phyloP scores from a whole-genome alignment of 2,797 vertebrate species.

The Mus minutoides region DNA sequence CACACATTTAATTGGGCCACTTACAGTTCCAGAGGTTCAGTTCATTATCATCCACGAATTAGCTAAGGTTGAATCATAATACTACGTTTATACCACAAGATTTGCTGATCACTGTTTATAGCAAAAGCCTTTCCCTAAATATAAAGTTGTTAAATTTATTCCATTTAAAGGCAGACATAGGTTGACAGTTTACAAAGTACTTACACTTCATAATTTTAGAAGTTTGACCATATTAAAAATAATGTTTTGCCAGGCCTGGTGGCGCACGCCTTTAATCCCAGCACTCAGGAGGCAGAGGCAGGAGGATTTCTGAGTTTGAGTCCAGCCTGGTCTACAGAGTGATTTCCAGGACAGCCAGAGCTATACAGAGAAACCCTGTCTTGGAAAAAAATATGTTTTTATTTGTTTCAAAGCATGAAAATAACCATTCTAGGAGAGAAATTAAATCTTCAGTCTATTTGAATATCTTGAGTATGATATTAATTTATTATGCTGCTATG shows the following conservation, averaged over 20 bases:
- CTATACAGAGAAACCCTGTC: no score
- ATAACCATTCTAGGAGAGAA: background rate
- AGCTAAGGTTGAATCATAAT: slow-evolving; percentile 1
- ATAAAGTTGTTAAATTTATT: background rate
- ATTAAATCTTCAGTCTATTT: background rate
- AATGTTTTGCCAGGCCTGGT: no score
- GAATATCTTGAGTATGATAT: background rate
- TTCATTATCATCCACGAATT: background rate
- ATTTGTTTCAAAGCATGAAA: background rate
- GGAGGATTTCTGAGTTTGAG: no score
- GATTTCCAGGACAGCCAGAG: no score
- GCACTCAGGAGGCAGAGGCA: no score
- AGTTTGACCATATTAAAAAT: background rate
- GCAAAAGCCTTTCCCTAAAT: slow-evolving; percentile 29
- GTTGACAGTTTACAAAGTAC: background rate
- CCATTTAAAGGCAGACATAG: background rate
- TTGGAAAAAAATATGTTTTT: no score
- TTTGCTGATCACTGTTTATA: background rate
- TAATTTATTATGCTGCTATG: background rate
- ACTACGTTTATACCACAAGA: background rate
- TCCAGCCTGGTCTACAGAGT: no score
- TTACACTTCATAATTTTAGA: slow-evolving; percentile 20
- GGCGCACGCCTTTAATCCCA: no score
- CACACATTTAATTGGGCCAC: background rate
- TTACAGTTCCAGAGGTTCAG: background rate